phyloP scores from a whole-genome alignment of 2,797 vertebrate genomes.

The Nannoperca australis region DNA sequence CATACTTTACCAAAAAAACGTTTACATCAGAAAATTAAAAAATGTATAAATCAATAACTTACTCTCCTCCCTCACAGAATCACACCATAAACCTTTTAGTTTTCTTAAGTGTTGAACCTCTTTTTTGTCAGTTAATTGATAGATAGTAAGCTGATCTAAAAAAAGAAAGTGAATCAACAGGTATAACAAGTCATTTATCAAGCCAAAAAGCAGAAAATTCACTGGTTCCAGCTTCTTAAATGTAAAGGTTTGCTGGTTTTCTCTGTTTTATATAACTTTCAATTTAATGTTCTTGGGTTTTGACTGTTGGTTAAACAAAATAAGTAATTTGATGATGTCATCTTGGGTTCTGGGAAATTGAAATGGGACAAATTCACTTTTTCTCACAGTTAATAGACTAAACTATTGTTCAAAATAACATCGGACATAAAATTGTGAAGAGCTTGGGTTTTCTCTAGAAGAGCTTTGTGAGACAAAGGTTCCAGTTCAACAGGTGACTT shows the following conservation, averaged over 20 bases:
- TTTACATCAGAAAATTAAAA: not conserved
- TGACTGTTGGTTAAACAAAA: not conserved
- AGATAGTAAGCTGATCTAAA: not conserved
- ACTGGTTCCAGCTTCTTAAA: not conserved
- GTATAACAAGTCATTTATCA: not conserved
- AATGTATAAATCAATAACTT: not conserved
- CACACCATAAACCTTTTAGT: not conserved
- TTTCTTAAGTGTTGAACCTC: not conserved
- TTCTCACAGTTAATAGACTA: not conserved
- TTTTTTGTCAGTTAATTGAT: not conserved
- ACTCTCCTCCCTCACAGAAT: not conserved
- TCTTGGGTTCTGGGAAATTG: not conserved
- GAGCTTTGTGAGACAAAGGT: not conserved
- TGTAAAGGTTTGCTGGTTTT: not conserved
- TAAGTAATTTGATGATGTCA: not conserved
- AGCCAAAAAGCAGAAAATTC: not conserved
- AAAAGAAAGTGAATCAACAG: not conserved
- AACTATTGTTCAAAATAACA: not conserved
- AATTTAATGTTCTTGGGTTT: not conserved
- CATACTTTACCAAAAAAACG: not conserved
- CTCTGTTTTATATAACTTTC: not conserved
- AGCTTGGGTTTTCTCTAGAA: not conserved
- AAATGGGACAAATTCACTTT: not conserved
- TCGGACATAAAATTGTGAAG: not conserved
- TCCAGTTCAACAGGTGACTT: not conserved